Evolutionary conservation across 1,140 invertebrate species (phyloP).

Genomic region (Hylyphantes graminicola): DNA sequence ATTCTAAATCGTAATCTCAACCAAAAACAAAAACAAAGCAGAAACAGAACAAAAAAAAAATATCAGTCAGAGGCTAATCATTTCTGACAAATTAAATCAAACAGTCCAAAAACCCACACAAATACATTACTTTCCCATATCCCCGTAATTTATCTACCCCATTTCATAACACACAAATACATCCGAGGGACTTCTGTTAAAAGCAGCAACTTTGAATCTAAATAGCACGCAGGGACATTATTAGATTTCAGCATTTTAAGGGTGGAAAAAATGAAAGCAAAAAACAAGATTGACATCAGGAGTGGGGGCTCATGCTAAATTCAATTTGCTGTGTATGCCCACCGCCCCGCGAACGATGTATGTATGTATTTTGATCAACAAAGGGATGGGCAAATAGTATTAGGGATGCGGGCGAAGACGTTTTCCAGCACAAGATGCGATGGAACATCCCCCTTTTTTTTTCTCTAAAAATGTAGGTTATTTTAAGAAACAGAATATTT

Average conservation of each 20-base stretch:
- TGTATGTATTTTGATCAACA: constrained; percentile 52
- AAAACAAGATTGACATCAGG: constrained; percentile 38
- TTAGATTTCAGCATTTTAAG: constrained; percentile 47
- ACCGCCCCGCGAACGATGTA: neutral
- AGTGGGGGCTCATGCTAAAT: constrained; percentile 45
- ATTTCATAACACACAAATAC: no score
- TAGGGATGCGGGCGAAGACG: constrained; percentile 43
- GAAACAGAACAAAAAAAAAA: no score
- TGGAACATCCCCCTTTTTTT: neutral
- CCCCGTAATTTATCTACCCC: neutral
- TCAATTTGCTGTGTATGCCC: constrained; percentile 51
- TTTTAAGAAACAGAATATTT: no score
- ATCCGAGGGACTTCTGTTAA: no score
- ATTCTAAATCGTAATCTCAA: no score
- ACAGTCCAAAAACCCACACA: neutral
- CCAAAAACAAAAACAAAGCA: no score
- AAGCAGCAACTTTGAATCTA: neutral
- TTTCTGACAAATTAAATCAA: neutral
- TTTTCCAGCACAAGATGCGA: constrained; percentile 41
- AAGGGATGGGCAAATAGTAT: constrained; percentile 50
- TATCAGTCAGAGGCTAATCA: no score
- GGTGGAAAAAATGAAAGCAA: constrained; percentile 28
- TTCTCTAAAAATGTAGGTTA: neutral
- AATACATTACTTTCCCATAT: neutral
- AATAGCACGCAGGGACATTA: constrained; percentile 29